Conservation (phyloP, 2,797 vertebrate genomes). For the Acomys russatus region DNA sequence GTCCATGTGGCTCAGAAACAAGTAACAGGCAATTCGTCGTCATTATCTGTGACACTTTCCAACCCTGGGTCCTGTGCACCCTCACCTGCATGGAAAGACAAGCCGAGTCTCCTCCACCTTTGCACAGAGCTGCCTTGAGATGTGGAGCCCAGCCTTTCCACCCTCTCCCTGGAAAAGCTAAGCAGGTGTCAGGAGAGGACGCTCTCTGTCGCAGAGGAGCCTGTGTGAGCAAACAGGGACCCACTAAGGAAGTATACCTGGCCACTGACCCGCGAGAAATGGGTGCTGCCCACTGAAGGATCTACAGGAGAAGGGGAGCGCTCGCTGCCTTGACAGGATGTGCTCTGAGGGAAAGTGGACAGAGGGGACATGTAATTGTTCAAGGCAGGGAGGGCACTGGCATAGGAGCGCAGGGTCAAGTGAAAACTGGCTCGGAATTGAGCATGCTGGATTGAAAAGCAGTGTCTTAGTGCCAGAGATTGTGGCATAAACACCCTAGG, state of each 20-base stretch:
- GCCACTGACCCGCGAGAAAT: neutral
- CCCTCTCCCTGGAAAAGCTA: neutral
- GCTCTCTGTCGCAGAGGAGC: neutral
- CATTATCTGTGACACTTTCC: neutral
- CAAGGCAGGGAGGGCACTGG: fast-evolving
- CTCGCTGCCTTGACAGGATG: neutral
- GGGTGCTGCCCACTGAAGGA: too few relatives aligned
- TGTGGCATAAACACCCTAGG: neutral
- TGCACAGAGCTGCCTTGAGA: neutral
- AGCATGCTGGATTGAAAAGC: neutral
- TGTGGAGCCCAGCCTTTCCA: neutral
- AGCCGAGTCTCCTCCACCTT: neutral
- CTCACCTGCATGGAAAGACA: neutral
- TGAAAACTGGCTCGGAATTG: neutral
- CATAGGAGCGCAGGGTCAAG: fast-evolving
- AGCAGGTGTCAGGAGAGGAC: neutral
- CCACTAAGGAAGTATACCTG: neutral
- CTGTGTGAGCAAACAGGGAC: neutral
- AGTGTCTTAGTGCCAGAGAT: neutral
- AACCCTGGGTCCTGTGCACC: neutral
- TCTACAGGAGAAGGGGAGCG: neutral
- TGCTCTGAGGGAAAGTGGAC: too few relatives aligned
- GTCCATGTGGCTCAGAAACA: neutral
- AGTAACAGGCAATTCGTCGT: neutral
- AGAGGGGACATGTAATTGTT: neutral